phyloP scores from a whole-genome alignment of 2,113 vertebrate genomes.

The Chaetura pelagica region DNA sequence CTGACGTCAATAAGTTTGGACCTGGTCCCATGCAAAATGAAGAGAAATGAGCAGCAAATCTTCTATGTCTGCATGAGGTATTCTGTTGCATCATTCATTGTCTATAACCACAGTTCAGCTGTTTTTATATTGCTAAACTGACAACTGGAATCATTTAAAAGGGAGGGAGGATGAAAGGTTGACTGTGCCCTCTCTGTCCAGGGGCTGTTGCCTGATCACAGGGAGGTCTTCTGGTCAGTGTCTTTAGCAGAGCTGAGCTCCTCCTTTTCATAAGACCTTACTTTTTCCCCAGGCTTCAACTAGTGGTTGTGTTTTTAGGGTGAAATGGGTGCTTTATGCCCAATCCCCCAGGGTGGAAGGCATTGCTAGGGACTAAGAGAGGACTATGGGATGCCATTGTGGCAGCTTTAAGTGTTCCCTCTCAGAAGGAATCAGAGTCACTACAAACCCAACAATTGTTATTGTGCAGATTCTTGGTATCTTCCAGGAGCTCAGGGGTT shows the following conservation, averaged over 20 bases:
- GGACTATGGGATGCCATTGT: not conserved
- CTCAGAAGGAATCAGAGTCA: not conserved
- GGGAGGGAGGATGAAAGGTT: not conserved
- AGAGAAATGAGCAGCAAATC: constrained; percentile 43
- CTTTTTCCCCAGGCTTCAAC: not conserved
- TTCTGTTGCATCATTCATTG: constrained; percentile 11
- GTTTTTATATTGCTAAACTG: not conserved
- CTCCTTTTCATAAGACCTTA: not conserved
- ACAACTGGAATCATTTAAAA: not conserved
- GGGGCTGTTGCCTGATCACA: not conserved
- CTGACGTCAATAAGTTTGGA: constrained; percentile 21
- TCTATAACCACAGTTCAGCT: constrained; percentile 19
- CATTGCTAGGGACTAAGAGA: not conserved
- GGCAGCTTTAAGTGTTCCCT: not conserved
- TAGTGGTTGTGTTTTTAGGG: not conserved
- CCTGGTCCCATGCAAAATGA: not conserved
- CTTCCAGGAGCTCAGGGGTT: not conserved
- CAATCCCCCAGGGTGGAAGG: accelerated
- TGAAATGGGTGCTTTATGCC: not conserved
- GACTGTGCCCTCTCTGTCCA: not conserved
- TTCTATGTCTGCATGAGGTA: not conserved
- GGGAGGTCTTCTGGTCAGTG: not conserved
- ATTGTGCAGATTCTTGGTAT: not conserved
- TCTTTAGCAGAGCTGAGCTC: not conserved
- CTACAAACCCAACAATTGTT: accelerated